Percentiles rank a stretch among this genome's conserved stretches.
Evolutionary conservation across 2,113 vertebrate genomes (phyloP).

Genomic region (Misgurnus mizolepis): DNA sequence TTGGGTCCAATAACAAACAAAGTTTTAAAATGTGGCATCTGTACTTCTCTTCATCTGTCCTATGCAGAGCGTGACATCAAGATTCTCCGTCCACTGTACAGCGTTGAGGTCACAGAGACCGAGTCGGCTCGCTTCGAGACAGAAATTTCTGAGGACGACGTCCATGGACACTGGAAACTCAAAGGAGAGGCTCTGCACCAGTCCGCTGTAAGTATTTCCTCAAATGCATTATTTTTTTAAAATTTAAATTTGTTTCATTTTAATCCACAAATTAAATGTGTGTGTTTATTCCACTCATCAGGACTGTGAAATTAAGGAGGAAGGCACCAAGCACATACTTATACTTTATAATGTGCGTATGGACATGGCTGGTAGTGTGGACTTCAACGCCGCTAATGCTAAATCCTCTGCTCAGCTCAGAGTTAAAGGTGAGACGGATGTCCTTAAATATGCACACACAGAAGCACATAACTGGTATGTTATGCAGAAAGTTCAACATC

Average conservation of each 20-base stretch:
- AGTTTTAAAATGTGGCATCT: neutral
- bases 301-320: conserved; percentile 97
- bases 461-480: neutral
- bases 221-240: conserved; percentile 49
- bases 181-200: conserved; percentile 87
- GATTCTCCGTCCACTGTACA: conserved; percentile 81
- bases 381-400: conserved; percentile 94
- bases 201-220: conserved; percentile 80
- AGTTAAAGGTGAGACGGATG: conserved; percentile 84
- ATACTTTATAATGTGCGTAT: conserved; percentile 89
- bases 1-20: too few species aligned
- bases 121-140: conserved; percentile 86
- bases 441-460: neutral
- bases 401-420: conserved; percentile 93
- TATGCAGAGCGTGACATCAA: conserved; percentile 85
- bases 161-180: conserved; percentile 87
- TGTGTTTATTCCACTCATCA: conserved; percentile 58
- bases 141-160: conserved; percentile 87
- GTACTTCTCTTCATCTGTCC: neutral
- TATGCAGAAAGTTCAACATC: too few species aligned
- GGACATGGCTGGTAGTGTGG: conserved; percentile 89
- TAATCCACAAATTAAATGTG: neutral
- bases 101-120: conserved; percentile 86
- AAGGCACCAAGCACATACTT: conserved; percentile 88
- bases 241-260: neutral